A percentile compares a stretch with the other conserved stretches of the same genome.
phyloP scores from a whole-genome alignment of 2,797 vertebrate genomes.

The Astyanax mexicanus region DNA sequence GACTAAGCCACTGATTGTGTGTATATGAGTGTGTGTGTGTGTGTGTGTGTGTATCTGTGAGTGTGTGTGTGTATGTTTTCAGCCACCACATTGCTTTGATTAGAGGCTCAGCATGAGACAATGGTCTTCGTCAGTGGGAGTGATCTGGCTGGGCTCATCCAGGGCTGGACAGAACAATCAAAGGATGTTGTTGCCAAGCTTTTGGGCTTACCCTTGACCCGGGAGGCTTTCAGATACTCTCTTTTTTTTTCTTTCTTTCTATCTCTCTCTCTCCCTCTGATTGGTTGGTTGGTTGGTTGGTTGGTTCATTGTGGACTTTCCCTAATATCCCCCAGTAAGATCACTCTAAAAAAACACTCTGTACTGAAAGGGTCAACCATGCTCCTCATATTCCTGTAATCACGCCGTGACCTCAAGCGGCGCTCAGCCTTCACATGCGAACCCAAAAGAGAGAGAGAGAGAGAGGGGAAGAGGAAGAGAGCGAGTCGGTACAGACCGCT shows the following conservation, averaged over 20 bases:
- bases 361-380: constrained; percentile 67
- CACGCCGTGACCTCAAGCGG: constrained; percentile 52
- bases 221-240: constrained; percentile 63
- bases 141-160: constrained; percentile 66
- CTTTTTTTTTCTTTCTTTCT: constrained; percentile 16
- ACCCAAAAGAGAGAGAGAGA: constrained; percentile 51
- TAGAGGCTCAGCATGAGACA: constrained; percentile 65
- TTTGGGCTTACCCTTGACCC: constrained; percentile 68
- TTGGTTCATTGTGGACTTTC: constrained; percentile 69
- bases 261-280: constrained; percentile 56
- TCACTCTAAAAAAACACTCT: constrained; percentile 33
- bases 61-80: constrained; percentile 36
- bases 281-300: too few species aligned
- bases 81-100: constrained; percentile 66
- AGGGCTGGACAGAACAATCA: constrained; percentile 63
- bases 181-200: constrained; percentile 63
- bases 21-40: constrained; percentile 39
- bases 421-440: constrained; percentile 62
- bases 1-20: constrained; percentile 14
- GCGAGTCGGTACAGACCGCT: constrained; percentile 20
- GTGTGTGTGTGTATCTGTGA: constrained; percentile 38
- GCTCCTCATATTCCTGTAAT: constrained; percentile 66
- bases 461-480: constrained; percentile 49
- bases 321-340: constrained; percentile 55
- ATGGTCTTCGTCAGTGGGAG: constrained; percentile 70